A percentile compares a stretch with the other conserved stretches of the same genome.
phyloP scores from a whole-genome alignment of 2,888 invertebrate genomes.

The Eupithecia subfuscata region DNA sequence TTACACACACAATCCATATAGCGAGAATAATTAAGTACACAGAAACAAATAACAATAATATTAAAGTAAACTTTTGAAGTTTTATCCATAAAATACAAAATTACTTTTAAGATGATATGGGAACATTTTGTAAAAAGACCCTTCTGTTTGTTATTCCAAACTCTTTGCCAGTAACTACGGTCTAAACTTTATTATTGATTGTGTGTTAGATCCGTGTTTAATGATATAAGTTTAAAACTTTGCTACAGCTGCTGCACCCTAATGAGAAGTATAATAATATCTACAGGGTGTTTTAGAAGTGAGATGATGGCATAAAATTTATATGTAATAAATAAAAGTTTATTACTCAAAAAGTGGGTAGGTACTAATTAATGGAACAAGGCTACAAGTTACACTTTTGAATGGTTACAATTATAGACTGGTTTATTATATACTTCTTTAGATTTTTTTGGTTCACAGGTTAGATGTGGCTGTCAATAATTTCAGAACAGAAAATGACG shows the following conservation, averaged over 20 bases:
- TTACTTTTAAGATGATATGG: background rate
- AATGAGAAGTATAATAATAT: slow-evolving; percentile 27
- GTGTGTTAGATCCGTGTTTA: slow-evolving; percentile 37
- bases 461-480: too few species aligned
- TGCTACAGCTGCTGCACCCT: slow-evolving; percentile 27
- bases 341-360: background rate
- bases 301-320: background rate
- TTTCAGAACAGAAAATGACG: too few species aligned
- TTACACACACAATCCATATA: too few species aligned
- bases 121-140: background rate
- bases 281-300: slow-evolving; percentile 6
- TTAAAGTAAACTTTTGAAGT: too few species aligned
- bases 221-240: slow-evolving; percentile 45
- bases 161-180: slow-evolving; percentile 12
- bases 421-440: too few species aligned
- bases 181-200: slow-evolving; percentile 50
- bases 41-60: too few species aligned
- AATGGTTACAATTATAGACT: too few species aligned
- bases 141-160: background rate
- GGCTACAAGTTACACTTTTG: too few species aligned
- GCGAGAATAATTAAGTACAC: too few species aligned
- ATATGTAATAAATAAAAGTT: background rate
- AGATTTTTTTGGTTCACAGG: too few species aligned
- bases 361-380: too few species aligned
- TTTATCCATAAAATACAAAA: background rate